phyloP scores from a whole-genome alignment of 2,888 invertebrate genomes.

The Mimas tiliae region DNA sequence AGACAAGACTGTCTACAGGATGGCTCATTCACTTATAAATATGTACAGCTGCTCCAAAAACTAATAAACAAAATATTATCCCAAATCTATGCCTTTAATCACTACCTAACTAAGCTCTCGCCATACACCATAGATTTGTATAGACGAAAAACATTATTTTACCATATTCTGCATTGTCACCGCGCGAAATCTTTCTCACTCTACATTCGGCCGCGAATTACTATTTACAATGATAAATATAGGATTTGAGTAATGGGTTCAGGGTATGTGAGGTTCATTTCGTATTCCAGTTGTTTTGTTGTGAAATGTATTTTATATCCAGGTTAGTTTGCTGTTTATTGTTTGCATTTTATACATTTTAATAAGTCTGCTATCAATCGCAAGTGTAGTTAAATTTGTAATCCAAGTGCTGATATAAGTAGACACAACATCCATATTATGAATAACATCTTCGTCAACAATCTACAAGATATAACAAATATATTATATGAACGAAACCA shows the following conservation, averaged over 20 bases:
- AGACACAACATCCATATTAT: too few relatives aligned
- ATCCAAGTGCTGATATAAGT: too few relatives aligned
- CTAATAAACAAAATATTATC: too few relatives aligned
- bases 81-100: neutral
- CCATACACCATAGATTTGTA: conserved; percentile 8
- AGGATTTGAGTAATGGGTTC: conserved; percentile 8
- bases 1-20: too few relatives aligned
- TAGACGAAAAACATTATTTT: neutral
- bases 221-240: conserved; percentile 15
- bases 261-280: neutral
- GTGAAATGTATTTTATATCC: neutral
- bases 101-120: conserved; percentile 7
- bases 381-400: too few relatives aligned
- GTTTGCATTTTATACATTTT: neutral
- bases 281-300: neutral
- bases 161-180: conserved; percentile 15
- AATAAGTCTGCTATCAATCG: too few relatives aligned
- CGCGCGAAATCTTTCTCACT: conserved; percentile 19
- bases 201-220: conserved; percentile 2
- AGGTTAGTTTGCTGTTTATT: neutral
- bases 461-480: too few relatives aligned
- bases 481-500: too few relatives aligned
- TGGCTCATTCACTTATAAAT: too few relatives aligned
- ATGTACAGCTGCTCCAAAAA: too few relatives aligned
- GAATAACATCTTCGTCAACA: too few relatives aligned